Evolutionary conservation across 2,113 vertebrate genomes (phyloP), one percentile per base, ranked within the genome.

Genomic region (Petroica traversi): DNA sequence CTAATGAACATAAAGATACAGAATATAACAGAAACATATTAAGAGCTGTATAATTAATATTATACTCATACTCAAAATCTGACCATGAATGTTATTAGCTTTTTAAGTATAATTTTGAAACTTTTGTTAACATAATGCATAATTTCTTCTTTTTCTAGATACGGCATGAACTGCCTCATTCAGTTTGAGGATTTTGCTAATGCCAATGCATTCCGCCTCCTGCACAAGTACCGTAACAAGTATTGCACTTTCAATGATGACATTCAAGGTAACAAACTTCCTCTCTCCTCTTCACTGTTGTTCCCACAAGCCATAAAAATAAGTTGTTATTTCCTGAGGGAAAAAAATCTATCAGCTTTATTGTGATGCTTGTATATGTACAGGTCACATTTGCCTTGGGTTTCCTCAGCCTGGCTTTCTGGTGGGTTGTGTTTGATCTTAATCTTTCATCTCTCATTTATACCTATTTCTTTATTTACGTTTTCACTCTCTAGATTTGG

Each of bases 151-250:
- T 46, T 59, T 88, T 52, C 75, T 96, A 99, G 99, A 93, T 99
- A 98, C 74, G 99, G 99, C 51, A 99, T 98, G 97, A 98, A 98
- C 92, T 99, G 99, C 93, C 99, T 99, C 73, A 99, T 99, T 96
- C 99, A 99, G 45, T 99, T 99, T 98, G 99, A 99, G 96, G 99
- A 99, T 95, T 99, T 99, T 98, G 99, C 99, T 82, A 99, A 99
- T 72, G 55, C 96, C 66, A 99, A 99, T 67, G 99, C 99, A 85
- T 99, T 99, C 97, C 99, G 99, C 51, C 99, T 99, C 67, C 98
- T 99, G 93, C 98, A 98, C 76, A 99, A 99, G 92, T 99, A 99
- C 95, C 98, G 99, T 77, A 98, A 99, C 96, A 97, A 98, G 68
- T 99, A 99, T 90, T 99, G 99, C 97, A 99, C 99, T 23, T 99